Evolutionary conservation across 2,113 vertebrate genomes (phyloP), one percentile per base, ranked within the genome.

Genomic region (Ramphastos sulfuratus): DNA sequence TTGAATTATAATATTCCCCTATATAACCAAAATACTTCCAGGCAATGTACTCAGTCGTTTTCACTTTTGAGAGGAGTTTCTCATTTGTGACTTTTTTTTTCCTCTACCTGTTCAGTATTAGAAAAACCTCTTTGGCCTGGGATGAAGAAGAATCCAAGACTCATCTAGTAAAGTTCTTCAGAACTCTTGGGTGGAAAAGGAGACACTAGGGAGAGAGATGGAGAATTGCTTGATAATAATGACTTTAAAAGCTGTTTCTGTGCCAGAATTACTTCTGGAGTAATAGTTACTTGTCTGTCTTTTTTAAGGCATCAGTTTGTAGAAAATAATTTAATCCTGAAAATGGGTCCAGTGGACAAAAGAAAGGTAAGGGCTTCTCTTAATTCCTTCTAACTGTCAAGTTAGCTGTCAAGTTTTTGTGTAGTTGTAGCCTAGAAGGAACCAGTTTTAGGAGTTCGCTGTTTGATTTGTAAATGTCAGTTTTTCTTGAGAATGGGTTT

Each of bases 301-400:
- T n/a, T 83, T 85, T 78, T 79, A 83, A 99, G 99, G 99, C 99
- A 99, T 95, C 99, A 99, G 94, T 99, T 99, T 98, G 99, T 99
- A 98, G 99, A 99, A 97, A 99, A 99, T 96, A 99, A 99, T 95
- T 98, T 99, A 96, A 99, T 99, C 92, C 97, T 99, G 87, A 99
- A 99, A 98, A 99, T 99, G 99, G 99, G 99, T 84, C 99, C 99
- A 77, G 99, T 99, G 84, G 99, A 99, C 97, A 99, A 99, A 97
- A 98, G 99, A 94, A 99, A 99, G 98, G 99, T 99, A 80, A 96
- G 98, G 85, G 15, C 7, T 85, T 55, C 65, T 73, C 8, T 25
- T 48, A 56, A 76, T 89, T 59, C 44, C 21, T 6, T 84, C 27
- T 65, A 69, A 35, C n/a, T n/a, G n/a, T n/a, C 7, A 56, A 25